Percentiles rank a stretch among this genome's conserved stretches.
Conservation (phyloP, 2,113 vertebrate species). For the Cepphus grylle region DNA sequence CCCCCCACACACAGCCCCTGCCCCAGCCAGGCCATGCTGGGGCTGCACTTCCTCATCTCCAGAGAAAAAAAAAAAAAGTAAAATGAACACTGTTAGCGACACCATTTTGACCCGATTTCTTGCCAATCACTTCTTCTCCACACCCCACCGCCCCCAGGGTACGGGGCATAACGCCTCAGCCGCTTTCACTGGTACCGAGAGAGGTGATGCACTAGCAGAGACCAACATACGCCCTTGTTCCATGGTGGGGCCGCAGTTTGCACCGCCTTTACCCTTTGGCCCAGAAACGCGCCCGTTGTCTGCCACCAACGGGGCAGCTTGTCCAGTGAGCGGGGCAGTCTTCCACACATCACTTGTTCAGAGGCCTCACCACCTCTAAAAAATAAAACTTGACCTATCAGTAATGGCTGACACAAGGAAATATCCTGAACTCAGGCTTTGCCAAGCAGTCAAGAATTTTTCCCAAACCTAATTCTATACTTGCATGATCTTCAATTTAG, state of each 20-base stretch:
- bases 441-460: neutral
- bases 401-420: neutral
- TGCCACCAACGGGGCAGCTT: neutral
- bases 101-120: neutral
- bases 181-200: accelerated
- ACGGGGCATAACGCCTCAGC: neutral
- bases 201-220: neutral
- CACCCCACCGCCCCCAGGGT: neutral
- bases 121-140: neutral
- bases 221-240: neutral
- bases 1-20: neutral
- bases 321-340: neutral
- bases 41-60: neutral
- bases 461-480: neutral
- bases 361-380: neutral
- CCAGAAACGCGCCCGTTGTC: accelerated
- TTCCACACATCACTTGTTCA: neutral
- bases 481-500: neutral
- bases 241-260: neutral
- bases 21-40: neutral
- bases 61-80: neutral
- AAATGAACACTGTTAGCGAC: neutral
- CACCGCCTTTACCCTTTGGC: too few relatives aligned
- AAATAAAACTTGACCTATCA: neutral
- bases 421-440: neutral